Base-by-base conservation (phyloP, 2,113 vertebrate genomes). In the Catharus minimus region DNA sequence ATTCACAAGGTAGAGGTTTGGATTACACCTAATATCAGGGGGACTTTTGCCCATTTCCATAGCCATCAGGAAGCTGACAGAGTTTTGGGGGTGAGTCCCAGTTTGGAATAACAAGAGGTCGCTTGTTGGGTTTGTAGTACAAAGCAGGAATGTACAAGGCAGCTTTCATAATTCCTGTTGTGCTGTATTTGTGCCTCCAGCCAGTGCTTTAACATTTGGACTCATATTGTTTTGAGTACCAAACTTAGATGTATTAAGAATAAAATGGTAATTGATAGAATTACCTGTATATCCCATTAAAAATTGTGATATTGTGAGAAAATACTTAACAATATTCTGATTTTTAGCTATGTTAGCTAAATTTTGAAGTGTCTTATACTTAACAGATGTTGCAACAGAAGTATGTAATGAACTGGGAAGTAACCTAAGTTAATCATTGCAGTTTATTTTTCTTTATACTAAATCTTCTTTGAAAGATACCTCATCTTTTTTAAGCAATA, bases 131-230 rank as follows among this genome's bases (percentile, higher is more conserved):
- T 84, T 92, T 93, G 55, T 95, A 92, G 56, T 86, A 73, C 67
- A 67, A 92, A 86, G n/a, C 81, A 75, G 89, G 91, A 89, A 94
- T 89, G n/a, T 95, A 68, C 47, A 69, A 53, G 74, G 88, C 88
- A 89, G 82, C 26, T 94, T 79, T 95, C 77, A 27, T 83, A 52
- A 88, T 93, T 95, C 95, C 92, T 89, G 43, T 85, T 87, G 78
- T 83, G 74, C 95, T 94, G 52, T 90, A 91, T 95, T 88, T 95
- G 94, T 95, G 96, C 95, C 96, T 96, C 90, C 89, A 94, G 92
- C 77, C 90, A 95, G 95, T 94, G 93, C 95, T 96, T 96, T 95
- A 95, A 94, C 46, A 47, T 65, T 79, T 78, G 93, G 92, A 76
- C 91, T 96, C 86, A 86, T 91, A 82, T 87, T 95, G 86, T 94